A percentile compares a stretch with the other conserved stretches of the same genome.
Evolutionary conservation across 2,797 vertebrate genomes (phyloP).

Genomic region (Amblyopsis hoosieri): DNA sequence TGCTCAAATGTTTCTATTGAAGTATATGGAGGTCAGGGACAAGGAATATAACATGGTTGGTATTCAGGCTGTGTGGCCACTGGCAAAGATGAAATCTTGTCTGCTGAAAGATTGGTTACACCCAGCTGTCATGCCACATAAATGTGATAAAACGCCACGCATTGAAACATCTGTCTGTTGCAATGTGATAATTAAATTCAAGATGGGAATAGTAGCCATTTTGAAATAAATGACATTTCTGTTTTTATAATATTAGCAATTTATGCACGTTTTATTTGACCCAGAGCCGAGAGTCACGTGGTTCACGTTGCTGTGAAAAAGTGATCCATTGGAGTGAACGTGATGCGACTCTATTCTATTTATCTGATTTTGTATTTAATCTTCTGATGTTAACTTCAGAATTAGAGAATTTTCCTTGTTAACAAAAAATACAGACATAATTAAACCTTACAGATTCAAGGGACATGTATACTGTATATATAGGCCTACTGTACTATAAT

Average conservation of each 20-base stretch:
- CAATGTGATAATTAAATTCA: conserved; percentile 35
- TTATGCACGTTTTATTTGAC: conserved; percentile 3
- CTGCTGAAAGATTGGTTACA: conserved; percentile 69
- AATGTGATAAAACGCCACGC: conserved; percentile 51
- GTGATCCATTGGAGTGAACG: too few species aligned
- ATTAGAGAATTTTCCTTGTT: conserved; percentile 8
- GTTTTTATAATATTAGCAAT: background rate
- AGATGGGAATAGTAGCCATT: conserved; percentile 10
- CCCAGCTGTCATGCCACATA: conserved; percentile 67
- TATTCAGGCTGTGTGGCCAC: conserved; percentile 70
- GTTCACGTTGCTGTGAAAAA: too few species aligned
- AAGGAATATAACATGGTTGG: conserved; percentile 57
- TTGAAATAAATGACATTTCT: conserved; percentile 2
- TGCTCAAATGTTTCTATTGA: conserved; percentile 56
- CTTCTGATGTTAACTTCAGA: background rate
- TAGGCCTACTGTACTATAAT: conserved; percentile 1
- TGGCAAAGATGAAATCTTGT: conserved; percentile 65
- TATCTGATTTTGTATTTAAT: conserved; percentile 1
- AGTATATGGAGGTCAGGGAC: conserved; percentile 47
- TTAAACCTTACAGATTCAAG: conserved; percentile 16
- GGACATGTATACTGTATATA: conserved; percentile 31
- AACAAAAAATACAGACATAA: conserved; percentile 10
- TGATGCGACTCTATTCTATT: too few species aligned
- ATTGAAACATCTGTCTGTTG: conserved; percentile 45
- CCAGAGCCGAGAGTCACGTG: too few species aligned